Conservation (phyloP, 1,140 invertebrate genomes). For the Hycleus phaleratus region DNA sequence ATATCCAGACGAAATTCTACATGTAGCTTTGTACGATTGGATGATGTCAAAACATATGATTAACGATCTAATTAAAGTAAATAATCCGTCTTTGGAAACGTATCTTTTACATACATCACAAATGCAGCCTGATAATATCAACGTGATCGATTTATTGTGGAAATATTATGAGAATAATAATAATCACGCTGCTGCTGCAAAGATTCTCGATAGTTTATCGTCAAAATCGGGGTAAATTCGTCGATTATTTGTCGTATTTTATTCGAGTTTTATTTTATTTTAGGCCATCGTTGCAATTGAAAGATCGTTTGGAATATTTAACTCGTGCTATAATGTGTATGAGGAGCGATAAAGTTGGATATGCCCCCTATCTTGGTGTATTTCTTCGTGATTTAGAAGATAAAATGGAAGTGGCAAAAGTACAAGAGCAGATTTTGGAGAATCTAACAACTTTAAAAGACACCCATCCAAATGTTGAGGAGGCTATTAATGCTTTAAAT, state of each 20-base stretch:
- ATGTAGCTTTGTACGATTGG: conserved; percentile 91
- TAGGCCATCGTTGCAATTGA: conserved; percentile 54
- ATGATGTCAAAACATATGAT: conserved; percentile 70
- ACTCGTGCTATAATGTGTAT: conserved; percentile 92
- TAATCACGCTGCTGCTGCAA: conserved; percentile 88
- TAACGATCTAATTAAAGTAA: conserved; percentile 68
- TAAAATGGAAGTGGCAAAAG: conserved; percentile 80
- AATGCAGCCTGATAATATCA: conserved; percentile 47
- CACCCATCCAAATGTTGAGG: conserved; percentile 40
- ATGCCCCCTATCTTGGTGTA: conserved; percentile 69
- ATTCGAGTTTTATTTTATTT: conserved; percentile 23
- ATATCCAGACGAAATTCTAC: conserved; percentile 76
- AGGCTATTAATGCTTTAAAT: conserved; percentile 49
- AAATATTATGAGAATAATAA: conserved; percentile 90
- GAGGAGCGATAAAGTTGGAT: conserved; percentile 74
- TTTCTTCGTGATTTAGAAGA: conserved; percentile 90
- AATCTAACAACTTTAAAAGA: conserved; percentile 49
- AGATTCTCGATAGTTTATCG: conserved; percentile 81
- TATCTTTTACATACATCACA: conserved; percentile 61
- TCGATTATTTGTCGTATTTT: not conserved
- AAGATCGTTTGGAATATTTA: conserved; percentile 80
- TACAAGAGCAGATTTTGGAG: conserved; percentile 66
- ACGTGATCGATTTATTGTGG: conserved; percentile 86
- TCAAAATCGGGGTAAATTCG: conserved; percentile 63
- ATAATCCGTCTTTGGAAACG: conserved; percentile 72